Evolutionary conservation across 2,797 vertebrate genomes (phyloP).

Genomic region (Lates japonicus): DNA sequence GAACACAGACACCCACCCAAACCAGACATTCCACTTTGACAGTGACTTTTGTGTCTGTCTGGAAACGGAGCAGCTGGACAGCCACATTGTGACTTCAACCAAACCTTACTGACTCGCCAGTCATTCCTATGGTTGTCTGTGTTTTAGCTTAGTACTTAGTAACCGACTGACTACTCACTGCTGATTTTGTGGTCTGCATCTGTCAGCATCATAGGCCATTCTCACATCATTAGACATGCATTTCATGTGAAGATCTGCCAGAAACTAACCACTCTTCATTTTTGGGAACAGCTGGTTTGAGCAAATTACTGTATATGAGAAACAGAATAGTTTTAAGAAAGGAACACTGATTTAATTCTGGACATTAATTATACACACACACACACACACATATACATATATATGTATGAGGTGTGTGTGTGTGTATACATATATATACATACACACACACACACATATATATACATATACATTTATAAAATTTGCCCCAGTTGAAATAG

Average conservation of each 20-base stretch:
- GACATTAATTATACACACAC: no score
- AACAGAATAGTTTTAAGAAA: not conserved
- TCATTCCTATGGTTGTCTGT: conserved; percentile 71
- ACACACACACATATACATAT: no score
- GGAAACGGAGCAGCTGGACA: conserved; percentile 74
- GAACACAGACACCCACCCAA: conserved; percentile 60
- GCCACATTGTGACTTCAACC: conserved; percentile 65
- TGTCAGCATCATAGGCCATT: conserved; percentile 20
- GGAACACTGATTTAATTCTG: no score
- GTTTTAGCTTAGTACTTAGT: conserved; percentile 67
- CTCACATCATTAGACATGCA: conserved; percentile 25
- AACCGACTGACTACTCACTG: conserved; percentile 51
- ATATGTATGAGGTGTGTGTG: no score
- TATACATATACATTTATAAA: not conserved
- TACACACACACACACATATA: no score
- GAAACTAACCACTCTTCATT: conserved; percentile 8
- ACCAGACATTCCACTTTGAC: conserved; percentile 77
- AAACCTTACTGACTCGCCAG: conserved; percentile 46
- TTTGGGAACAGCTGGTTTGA: not conserved
- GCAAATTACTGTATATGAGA: not conserved
- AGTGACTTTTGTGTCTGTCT: conserved; percentile 74
- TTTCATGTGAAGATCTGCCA: conserved; percentile 22
- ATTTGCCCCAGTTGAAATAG: conserved; percentile 8
- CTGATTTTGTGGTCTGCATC: conserved; percentile 37
- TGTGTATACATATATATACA: no score